Evolutionary conservation across 2,888 invertebrate species (phyloP), one percentile per base, ranked within the genome.

Genomic region (Rhagonycha fulva): DNA sequence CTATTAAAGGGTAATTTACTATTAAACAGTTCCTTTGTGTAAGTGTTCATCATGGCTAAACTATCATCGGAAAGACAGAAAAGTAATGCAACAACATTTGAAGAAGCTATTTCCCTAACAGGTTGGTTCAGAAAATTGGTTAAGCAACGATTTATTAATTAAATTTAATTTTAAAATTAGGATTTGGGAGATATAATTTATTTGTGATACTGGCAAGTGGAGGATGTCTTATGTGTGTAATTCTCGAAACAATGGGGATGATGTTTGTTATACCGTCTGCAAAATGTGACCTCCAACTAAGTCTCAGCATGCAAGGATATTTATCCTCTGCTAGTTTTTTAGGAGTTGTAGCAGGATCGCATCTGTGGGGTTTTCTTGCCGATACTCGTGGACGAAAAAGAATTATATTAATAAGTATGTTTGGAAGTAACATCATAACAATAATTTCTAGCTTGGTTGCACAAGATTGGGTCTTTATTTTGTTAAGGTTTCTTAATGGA

Each of bases 211-310:
- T 93, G 71, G 89, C 91, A 76, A 90, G 91, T 19, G 94, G 93
- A 0, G 83, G 91, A 1, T 91, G 92, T 78, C 88, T 93, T 12
- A 91, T 93, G 91, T 90, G 92, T 4, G 92, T 93, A 78, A 93
- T 93, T 85, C 90, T 92, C 85, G 93, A 93, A 87, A 92, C 91
- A 7, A 88, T 93, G 86, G 90, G 91, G 12, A 89, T 93, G 78
- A 91, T 93, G 73, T 91, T 93, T 83, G 90, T 93, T 63, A 88
- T 92, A 83, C 93, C 93, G 4, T 90, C 91, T 0, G 91, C 93
- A 9, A 92, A 93, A 86, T 94, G 93, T 80, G 93, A 93, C 84
- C 87, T 94, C 28, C 84, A 89, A 2, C 88, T 94, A n/a, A 89
- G 90, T n/a, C 84, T 92, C 71, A 85, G 88, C 12, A 89, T 92